phyloP scores from a whole-genome alignment of 2,888 invertebrate species.

The Sinotaia quadrata region DNA sequence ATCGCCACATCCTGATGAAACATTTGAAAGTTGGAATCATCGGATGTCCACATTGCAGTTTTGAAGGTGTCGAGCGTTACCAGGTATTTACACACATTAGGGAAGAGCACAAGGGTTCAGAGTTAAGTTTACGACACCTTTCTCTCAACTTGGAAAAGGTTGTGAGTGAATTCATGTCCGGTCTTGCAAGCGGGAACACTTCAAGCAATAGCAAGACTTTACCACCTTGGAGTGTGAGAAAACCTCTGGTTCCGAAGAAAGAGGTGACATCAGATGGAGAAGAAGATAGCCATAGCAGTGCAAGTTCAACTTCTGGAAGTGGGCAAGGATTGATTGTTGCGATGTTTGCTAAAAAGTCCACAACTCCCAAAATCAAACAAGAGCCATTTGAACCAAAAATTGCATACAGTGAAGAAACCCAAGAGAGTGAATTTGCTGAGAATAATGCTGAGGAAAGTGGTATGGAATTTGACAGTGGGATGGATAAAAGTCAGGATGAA shows the following conservation, averaged over 20 bases:
- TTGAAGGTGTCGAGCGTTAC: conserved; percentile 42
- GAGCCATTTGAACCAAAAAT: conserved; percentile 14
- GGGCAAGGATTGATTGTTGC: conserved; percentile 37
- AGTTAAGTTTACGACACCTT: conserved; percentile 31
- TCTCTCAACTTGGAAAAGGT: conserved; percentile 34
- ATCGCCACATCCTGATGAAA: conserved; percentile 42
- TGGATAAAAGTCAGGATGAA: background rate
- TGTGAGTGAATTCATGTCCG: conserved; percentile 35
- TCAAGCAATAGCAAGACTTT: background rate
- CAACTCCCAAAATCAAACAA: conserved; percentile 1
- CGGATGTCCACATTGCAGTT: conserved; percentile 40
- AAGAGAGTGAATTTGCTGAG: too few species aligned
- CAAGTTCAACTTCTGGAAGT: background rate
- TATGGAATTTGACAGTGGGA: background rate
- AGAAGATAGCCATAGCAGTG: conserved; percentile 1
- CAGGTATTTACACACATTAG: conserved; percentile 41
- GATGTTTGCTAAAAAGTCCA: conserved; percentile 39
- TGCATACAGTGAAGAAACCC: background rate
- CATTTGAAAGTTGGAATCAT: conserved; percentile 41
- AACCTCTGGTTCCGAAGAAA: conserved; percentile 1
- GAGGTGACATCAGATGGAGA: conserved; percentile 13
- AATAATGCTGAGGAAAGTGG: conserved; percentile 5
- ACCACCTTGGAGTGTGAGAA: conserved; percentile 25
- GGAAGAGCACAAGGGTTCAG: conserved; percentile 36
- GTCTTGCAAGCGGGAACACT: conserved; percentile 21